These are phyloP conservation scores for Vireo griseus DNA, from an alignment of 2,797 vertebrate species.

Conservation along the genomic window DNA sequence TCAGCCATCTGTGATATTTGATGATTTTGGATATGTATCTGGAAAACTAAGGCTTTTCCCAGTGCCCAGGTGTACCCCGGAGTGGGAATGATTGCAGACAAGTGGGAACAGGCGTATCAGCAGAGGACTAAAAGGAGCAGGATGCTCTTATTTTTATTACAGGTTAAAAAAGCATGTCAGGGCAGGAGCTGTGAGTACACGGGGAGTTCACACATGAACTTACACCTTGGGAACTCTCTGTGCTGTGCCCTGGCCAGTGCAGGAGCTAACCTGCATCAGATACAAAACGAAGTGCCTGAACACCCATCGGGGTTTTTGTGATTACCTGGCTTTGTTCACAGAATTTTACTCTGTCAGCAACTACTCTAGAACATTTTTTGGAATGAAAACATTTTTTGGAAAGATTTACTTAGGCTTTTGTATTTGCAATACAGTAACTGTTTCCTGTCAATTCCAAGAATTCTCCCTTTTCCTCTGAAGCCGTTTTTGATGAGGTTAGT, in stretches of 20 bases:
- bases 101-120: background rate
- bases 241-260: background rate
- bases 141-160: background rate
- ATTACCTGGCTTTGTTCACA: background rate
- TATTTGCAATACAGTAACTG: background rate
- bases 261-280: background rate
- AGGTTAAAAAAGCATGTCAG: background rate
- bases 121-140: background rate
- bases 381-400: background rate
- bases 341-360: background rate
- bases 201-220: background rate
- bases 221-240: background rate
- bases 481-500: background rate
- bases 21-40: background rate
- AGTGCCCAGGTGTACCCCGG: background rate
- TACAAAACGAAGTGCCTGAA: background rate
- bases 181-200: background rate
- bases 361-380: background rate
- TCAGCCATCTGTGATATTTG: background rate
- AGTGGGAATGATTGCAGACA: background rate
- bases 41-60: background rate
- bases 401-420: background rate
- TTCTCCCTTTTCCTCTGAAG: background rate
- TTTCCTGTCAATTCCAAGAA: background rate
- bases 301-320: background rate